These are phyloP conservation scores for Drosophila borealis DNA, from an alignment of 2,888 invertebrate genomes.

Conservation along the genomic window DNA sequence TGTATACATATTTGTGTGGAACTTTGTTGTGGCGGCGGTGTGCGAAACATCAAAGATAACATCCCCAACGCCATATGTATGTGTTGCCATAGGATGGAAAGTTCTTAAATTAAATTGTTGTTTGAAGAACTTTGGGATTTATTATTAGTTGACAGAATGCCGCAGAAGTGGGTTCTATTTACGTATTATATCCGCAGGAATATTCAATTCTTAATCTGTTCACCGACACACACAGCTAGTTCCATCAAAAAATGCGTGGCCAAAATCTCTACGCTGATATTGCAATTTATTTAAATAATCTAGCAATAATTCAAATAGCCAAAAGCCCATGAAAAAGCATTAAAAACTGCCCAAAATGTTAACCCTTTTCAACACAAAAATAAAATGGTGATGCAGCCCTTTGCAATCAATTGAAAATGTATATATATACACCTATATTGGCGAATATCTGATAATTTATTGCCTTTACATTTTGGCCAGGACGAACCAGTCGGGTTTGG, in stretches of 20 bases:
- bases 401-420: conserved; percentile 65
- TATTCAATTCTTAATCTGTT: conserved; percentile 13
- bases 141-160: neutral
- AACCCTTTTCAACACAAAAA: conserved; percentile 69
- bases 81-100: no score
- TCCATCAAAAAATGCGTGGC: conserved; percentile 13
- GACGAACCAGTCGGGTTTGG: conserved; percentile 32
- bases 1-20: neutral
- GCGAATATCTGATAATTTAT: conserved; percentile 67
- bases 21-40: no score
- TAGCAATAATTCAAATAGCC: conserved; percentile 71
- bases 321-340: conserved; percentile 17
- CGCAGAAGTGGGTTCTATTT: neutral
- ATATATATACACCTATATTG: conserved; percentile 11
- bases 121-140: no score
- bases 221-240: neutral
- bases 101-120: no score
- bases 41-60: no score
- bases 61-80: no score
- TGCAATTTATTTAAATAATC: conserved; percentile 74
- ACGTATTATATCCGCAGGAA: neutral
- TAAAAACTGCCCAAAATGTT: conserved; percentile 39
- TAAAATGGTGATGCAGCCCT: conserved; percentile 63
- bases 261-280: conserved; percentile 42
- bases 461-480: conserved; percentile 18